Evolutionary conservation across 2,888 invertebrate genomes (phyloP).

Genomic region (Portevinia maculata): DNA sequence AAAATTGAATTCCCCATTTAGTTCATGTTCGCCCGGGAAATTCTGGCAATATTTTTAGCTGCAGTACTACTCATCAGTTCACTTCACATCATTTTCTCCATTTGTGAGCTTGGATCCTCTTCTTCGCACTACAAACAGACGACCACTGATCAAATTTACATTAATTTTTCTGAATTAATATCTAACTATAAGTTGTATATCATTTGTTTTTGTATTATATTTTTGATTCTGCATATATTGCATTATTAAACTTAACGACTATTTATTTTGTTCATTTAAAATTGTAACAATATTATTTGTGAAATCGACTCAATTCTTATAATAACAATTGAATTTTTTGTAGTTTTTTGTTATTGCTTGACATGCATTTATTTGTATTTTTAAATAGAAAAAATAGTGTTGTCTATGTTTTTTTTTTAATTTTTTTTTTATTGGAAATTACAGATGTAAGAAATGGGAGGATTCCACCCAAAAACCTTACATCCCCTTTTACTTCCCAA

Average conservation of each 20-base stretch:
- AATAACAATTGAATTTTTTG: constrained; percentile 34
- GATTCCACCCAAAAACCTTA: constrained; percentile 37
- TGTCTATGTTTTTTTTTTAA: constrained; percentile 15
- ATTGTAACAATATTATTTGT: constrained; percentile 57
- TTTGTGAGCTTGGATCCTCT: constrained; percentile 1
- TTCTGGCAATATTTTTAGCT: not conserved
- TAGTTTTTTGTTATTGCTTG: constrained; percentile 14
- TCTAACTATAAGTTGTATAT: constrained; percentile 28
- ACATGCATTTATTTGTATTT: constrained; percentile 9
- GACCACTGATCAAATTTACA: constrained; percentile 33
- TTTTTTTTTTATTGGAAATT: constrained; percentile 37
- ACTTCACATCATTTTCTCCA: not conserved
- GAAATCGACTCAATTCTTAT: constrained; percentile 16
- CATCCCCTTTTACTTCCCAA: constrained; percentile 51
- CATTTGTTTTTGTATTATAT: constrained; percentile 11
- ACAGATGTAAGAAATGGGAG: constrained; percentile 20
- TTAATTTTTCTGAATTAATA: constrained; percentile 5
- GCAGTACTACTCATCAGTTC: not conserved
- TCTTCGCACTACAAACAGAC: constrained; percentile 27
- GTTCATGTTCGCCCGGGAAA: too few relatives aligned
- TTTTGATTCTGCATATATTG: constrained; percentile 44
- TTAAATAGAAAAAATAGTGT: constrained; percentile 51
- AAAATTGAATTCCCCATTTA: not conserved
- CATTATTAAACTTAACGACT: constrained; percentile 61
- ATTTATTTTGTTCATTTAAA: constrained; percentile 38